Percentiles rank a stretch among this genome's conserved stretches.
These are phyloP conservation scores for Zalophus californianus DNA, from an alignment of 2,797 vertebrate genomes.

Conservation along the genomic window DNA sequence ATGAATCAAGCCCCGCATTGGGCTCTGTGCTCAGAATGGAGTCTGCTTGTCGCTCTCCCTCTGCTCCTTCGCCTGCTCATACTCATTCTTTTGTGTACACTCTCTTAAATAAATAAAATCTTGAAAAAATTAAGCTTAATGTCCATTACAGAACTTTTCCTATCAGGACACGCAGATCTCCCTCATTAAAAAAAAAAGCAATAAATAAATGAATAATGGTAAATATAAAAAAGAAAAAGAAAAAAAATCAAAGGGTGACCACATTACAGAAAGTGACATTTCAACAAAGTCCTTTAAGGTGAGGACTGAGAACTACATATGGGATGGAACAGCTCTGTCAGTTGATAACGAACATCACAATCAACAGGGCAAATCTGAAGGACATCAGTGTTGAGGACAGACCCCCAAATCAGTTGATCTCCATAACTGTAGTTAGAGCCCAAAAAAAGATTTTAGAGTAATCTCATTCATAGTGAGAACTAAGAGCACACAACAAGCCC, in stretches of 20 bases:
- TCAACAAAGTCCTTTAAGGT: not conserved
- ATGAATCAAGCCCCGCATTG: not conserved
- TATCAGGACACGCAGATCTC: not conserved
- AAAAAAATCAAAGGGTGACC: not conserved
- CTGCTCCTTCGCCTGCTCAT: not conserved
- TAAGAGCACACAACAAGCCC: not conserved
- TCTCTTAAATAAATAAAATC: not conserved
- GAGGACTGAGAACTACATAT: not conserved
- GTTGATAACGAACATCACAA: not conserved
- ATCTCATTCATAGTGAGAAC: not conserved
- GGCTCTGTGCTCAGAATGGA: not conserved
- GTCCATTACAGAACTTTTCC: not conserved
- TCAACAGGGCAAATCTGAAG: not conserved
- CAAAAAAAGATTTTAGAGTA: not conserved
- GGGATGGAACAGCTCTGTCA: not conserved
- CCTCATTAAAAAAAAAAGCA: not conserved
- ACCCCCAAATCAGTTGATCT: not conserved
- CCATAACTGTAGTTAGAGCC: not conserved
- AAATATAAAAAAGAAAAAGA: not conserved
- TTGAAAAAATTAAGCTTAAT: not conserved
- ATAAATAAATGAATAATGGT: not conserved
- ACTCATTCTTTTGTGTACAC: not conserved
- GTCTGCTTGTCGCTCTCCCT: not conserved
- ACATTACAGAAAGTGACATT: not conserved
- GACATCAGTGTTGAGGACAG: not conserved